Percentiles rank a stretch among this genome's conserved stretches.
phyloP scores from a whole-genome alignment of 2,797 vertebrate genomes.

The Halcyon badia region DNA sequence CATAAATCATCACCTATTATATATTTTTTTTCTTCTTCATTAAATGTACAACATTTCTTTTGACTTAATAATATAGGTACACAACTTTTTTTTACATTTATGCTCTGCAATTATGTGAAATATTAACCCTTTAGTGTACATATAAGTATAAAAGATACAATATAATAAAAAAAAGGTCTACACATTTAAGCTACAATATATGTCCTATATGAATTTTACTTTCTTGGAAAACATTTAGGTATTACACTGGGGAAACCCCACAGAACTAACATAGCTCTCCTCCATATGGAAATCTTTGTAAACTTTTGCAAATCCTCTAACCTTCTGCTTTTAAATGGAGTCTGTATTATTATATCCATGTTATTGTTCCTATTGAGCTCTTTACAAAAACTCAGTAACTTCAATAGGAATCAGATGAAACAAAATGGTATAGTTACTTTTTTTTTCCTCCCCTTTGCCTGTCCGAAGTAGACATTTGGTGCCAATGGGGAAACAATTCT shows the following conservation, averaged over 20 bases:
- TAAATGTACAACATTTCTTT: background rate
- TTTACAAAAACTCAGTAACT: background rate
- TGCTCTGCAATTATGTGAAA: background rate
- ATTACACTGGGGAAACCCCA: background rate
- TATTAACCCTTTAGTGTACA: background rate
- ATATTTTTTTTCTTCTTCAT: background rate
- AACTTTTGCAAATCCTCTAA: background rate
- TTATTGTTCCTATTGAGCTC: background rate
- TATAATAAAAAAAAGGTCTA: background rate
- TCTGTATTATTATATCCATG: background rate
- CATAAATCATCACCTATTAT: background rate
- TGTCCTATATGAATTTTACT: background rate
- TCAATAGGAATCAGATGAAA: background rate
- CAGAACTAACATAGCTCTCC: background rate
- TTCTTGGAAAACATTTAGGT: background rate
- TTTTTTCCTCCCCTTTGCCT: background rate
- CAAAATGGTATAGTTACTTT: background rate
- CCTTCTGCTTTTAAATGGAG: background rate
- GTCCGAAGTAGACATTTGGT: background rate
- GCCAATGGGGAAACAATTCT: background rate
- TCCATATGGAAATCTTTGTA: background rate
- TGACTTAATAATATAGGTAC: background rate
- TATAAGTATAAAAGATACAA: background rate
- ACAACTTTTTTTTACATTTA: background rate
- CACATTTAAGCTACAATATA: background rate